These are phyloP conservation scores for Drosophila sproati DNA, from an alignment of 1,140 invertebrate species.

Conservation along the genomic window DNA sequence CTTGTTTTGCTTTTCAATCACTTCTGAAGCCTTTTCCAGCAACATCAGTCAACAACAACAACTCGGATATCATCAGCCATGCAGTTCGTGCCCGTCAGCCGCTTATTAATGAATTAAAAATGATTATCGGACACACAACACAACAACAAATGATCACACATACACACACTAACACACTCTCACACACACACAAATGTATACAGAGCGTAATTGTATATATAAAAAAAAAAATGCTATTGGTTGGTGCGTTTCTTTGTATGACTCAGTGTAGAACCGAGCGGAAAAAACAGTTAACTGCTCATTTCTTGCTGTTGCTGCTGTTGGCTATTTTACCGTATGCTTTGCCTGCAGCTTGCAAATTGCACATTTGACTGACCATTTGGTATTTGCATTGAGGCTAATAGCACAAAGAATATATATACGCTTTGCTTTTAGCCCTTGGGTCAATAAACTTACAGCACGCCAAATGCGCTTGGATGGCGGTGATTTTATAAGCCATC, in stretches of 20 bases:
- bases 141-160: slow-evolving; percentile 55
- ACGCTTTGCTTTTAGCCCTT: slow-evolving; percentile 24
- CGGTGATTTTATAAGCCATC: slow-evolving; percentile 96
- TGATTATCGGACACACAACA: slow-evolving; percentile 64
- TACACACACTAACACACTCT: slow-evolving; percentile 35
- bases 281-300: slow-evolving; percentile 39
- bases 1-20: slow-evolving; percentile 74
- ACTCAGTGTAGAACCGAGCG: slow-evolving; percentile 57
- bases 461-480: slow-evolving; percentile 94
- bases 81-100: slow-evolving; percentile 35
- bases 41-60: slow-evolving; percentile 33
- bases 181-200: slow-evolving; percentile 28
- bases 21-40: slow-evolving; percentile 24
- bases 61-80: slow-evolving; percentile 47
- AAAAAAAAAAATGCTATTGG: slow-evolving; percentile 61
- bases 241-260: slow-evolving; percentile 55
- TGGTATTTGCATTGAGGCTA: slow-evolving; percentile 28
- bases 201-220: slow-evolving; percentile 59
- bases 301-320: slow-evolving; percentile 28
- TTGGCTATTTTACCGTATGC: slow-evolving; percentile 43
- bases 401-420: slow-evolving; percentile 15
- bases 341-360: slow-evolving; percentile 36
- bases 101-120: slow-evolving; percentile 80
- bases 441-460: slow-evolving; percentile 89
- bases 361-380: slow-evolving; percentile 56